Percentiles rank a stretch among this genome's conserved stretches.
Evolutionary conservation across 2,797 vertebrate genomes (phyloP).

Genomic region (Ctenosaura bakeri): DNA sequence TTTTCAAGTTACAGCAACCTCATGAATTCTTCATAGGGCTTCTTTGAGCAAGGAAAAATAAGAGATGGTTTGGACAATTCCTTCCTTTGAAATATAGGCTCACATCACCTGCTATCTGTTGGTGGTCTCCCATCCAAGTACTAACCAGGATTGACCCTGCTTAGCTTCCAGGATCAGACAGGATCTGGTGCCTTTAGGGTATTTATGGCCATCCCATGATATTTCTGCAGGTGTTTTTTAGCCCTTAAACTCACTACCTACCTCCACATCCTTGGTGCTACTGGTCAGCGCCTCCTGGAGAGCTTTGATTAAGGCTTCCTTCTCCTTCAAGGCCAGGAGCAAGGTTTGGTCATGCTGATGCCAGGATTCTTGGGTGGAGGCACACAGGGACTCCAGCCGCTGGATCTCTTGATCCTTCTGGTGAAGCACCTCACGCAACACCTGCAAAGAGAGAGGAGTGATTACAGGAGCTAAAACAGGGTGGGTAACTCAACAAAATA

Average conservation of each 20-base stretch:
- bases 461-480: not conserved
- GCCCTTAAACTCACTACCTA: not conserved
- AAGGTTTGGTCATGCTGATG: conserved; percentile 28
- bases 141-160: too few species aligned
- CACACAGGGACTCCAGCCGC: conserved; percentile 41
- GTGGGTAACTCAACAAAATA: not conserved
- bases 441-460: conserved; percentile 28
- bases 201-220: too few species aligned
- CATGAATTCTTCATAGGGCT: too few species aligned
- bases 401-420: conserved; percentile 48
- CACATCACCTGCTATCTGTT: too few species aligned
- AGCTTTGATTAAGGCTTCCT: conserved; percentile 46
- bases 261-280: conserved; percentile 62
- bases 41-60: too few species aligned
- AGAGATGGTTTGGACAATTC: too few species aligned
- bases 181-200: too few species aligned
- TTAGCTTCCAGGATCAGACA: too few species aligned
- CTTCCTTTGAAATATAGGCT: too few species aligned
- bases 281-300: conserved; percentile 53
- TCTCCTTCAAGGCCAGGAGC: conserved; percentile 40
- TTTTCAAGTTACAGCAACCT: too few species aligned
- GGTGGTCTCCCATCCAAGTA: too few species aligned
- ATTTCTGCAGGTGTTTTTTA: not conserved
- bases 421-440: conserved; percentile 44
- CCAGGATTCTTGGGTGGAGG: conserved; percentile 16